Base-by-base conservation (phyloP, 2,797 vertebrate species). In the Crax fasciolata region DNA sequence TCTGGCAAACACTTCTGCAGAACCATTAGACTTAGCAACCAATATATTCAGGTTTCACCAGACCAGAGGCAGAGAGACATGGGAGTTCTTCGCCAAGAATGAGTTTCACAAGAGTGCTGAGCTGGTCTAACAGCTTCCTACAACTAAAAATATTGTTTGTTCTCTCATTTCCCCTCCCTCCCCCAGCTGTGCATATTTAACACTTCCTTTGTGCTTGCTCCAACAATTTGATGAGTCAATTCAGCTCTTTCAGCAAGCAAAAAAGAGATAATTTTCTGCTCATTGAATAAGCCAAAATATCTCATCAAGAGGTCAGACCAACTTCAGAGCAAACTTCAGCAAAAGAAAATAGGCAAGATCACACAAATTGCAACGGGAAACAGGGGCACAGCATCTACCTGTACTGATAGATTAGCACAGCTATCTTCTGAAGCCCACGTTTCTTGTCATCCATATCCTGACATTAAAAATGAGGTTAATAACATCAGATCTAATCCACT, bases 171-270 rank as follows among this genome's bases (percentile, higher is more conserved):
- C 94, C 91, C 59, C 35, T 35, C 35, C 78, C 83, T 3, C 3
- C 86, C 87, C 73, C 93, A 96, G 96, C 94, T 97, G 95, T 79
- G 85, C 88, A 85, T 94, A 96, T 91, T 94, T 91, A 88, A 66
- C 73, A 73, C 63, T 91, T 94, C 91, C 91, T 96, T 97, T 96
- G 90, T 94, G 90, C 80, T 84, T 66, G 91, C 91, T 96, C 93
- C 93, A 97, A 86, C 94, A 90, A 59, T 96, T 95, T 95, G 94
- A 97, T 93, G 93, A 86, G 87, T 94, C 88, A 96, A 94, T 97
- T 96, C 91, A 93, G 94, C 87, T 91, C 90, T 75, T 77, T 93
- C 96, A 97, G 90, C 95, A 95, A 86, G 90, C 66, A 81, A 94
- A 93, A 92, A 95, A 86, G 25, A 93, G 76, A 78, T 84, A 95